phyloP scores from a whole-genome alignment of 2,797 vertebrate genomes.

The Mus caroli region DNA sequence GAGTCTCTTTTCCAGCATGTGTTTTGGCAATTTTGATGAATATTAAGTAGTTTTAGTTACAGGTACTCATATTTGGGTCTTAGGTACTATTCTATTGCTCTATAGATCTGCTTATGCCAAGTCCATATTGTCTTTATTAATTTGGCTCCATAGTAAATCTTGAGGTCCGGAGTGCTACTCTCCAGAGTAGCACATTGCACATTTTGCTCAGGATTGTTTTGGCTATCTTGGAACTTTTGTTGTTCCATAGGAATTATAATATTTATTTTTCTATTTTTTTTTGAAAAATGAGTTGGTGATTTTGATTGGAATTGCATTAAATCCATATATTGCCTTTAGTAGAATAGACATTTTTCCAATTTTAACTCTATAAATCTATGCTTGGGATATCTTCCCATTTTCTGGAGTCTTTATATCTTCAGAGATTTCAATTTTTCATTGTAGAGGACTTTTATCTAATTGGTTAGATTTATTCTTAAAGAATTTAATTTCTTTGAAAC shows the following conservation, averaged over 20 bases:
- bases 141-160: neutral
- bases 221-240: neutral
- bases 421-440: neutral
- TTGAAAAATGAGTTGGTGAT: neutral
- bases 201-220: neutral
- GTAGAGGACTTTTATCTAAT: neutral
- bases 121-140: neutral
- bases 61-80: neutral
- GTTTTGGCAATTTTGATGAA: neutral
- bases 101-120: neutral
- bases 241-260: neutral
- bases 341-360: neutral
- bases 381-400: neutral
- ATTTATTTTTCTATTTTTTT: neutral
- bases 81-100: neutral
- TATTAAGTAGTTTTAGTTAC: neutral
- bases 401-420: neutral
- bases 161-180: neutral
- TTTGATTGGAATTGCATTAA: neutral
- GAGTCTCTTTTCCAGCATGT: neutral
- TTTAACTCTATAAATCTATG: neutral
- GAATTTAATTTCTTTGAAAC: neutral
- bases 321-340: neutral
- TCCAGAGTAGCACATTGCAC: neutral
- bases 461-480: too few species aligned